phyloP scores from a whole-genome alignment of 1,140 invertebrate species.

The Drosophila ananassae region DNA sequence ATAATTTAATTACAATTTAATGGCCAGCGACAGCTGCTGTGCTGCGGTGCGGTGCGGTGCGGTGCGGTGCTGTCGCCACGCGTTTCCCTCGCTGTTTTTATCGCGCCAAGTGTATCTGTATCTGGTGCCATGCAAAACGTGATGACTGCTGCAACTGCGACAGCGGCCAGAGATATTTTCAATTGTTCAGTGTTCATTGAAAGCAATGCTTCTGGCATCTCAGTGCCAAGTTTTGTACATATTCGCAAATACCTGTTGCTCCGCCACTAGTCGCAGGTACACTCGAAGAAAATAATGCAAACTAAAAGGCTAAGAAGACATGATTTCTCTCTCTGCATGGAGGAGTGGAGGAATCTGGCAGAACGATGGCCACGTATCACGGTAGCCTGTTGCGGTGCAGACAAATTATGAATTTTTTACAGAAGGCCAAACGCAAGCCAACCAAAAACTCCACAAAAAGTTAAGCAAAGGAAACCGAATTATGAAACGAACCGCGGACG shows the following conservation, averaged over 20 bases:
- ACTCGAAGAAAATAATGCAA: neutral
- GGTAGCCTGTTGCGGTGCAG: conserved; percentile 54
- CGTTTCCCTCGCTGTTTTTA: conserved; percentile 41
- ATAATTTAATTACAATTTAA: conserved; percentile 76
- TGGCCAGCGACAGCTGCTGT: conserved; percentile 54
- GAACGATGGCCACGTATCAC: conserved; percentile 61
- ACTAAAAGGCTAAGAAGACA: neutral
- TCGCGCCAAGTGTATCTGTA: conserved; percentile 26
- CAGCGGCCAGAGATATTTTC: conserved; percentile 8
- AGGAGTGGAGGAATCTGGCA: conserved; percentile 8
- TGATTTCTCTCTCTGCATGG: neutral
- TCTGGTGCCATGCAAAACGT: conserved; percentile 33
- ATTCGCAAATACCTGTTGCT: conserved; percentile 38
- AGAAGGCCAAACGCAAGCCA: conserved; percentile 16
- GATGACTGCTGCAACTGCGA: conserved; percentile 24
- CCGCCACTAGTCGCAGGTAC: neutral
- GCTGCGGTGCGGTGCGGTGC: conserved; percentile 12
- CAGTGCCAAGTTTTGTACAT: conserved; percentile 29
- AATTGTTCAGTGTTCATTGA: conserved; percentile 39
- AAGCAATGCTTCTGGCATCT: conserved; percentile 14
- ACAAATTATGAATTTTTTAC: conserved; percentile 70
- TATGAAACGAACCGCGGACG: conserved; percentile 57
- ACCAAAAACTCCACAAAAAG: conserved; percentile 28
- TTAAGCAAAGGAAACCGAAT: conserved; percentile 45
- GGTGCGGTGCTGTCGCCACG: conserved; percentile 31